Percentiles rank a stretch among this genome's conserved stretches.
Conservation (phyloP, 2,888 invertebrate genomes). For the Polydrusus tereticollis region DNA sequence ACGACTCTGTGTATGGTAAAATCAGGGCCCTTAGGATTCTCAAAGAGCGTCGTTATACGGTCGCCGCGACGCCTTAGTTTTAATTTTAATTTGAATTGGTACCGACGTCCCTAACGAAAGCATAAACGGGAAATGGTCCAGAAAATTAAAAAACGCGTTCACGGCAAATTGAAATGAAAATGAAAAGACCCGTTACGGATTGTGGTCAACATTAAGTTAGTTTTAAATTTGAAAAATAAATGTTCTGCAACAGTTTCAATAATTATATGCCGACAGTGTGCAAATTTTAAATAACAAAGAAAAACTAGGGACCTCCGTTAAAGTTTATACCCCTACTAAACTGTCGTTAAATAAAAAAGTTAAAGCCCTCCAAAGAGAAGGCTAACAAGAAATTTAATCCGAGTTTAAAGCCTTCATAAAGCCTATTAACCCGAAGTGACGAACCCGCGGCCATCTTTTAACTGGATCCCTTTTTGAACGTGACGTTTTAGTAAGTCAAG, state of each 20-base stretch:
- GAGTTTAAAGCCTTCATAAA: constrained; percentile 24
- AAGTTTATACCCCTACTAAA: too few species aligned
- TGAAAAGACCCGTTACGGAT: not conserved
- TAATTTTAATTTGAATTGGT: not conserved
- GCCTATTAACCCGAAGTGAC: constrained; percentile 15
- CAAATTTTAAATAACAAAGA: too few species aligned
- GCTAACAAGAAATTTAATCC: constrained; percentile 12
- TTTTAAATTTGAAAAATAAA: too few species aligned
- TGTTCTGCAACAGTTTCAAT: too few species aligned
- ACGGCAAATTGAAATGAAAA: constrained; percentile 7
- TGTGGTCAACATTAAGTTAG: too few species aligned
- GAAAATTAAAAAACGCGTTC: constrained; percentile 6
- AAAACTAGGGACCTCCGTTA: too few species aligned
- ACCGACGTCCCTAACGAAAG: not conserved
- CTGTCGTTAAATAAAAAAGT: too few species aligned
- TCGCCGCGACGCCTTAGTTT: not conserved
- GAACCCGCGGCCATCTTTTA: constrained; percentile 10
- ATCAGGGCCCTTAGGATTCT: too few species aligned
- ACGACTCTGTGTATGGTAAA: too few species aligned
- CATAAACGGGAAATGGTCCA: constrained; percentile 6
- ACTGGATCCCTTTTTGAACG: constrained; percentile 17
- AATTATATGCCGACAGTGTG: too few species aligned
- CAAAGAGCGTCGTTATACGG: too few species aligned
- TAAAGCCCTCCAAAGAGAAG: too few species aligned
- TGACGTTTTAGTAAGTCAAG: constrained; percentile 1